These are phyloP conservation scores for Gorsachius goisagi DNA, from an alignment of 2,113 vertebrate genomes.

Conservation along the genomic window DNA sequence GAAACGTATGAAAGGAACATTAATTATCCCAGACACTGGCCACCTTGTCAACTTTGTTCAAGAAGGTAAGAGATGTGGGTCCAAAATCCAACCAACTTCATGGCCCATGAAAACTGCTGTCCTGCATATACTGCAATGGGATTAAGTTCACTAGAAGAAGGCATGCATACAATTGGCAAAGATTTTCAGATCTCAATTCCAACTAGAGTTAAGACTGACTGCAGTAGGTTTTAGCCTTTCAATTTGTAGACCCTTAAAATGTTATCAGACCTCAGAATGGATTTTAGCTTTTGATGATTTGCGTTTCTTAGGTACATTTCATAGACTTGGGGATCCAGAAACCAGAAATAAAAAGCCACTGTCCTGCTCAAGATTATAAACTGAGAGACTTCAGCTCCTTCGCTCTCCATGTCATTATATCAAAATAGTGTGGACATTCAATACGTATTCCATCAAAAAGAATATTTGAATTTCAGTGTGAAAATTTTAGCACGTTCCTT, in stretches of 20 bases:
- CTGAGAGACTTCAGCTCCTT: not conserved
- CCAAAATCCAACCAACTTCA: not conserved
- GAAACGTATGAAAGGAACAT: not conserved
- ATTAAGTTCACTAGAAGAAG: not conserved
- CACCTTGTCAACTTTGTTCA: not conserved
- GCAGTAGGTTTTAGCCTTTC: not conserved
- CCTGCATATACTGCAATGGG: not conserved
- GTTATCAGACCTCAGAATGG: not conserved
- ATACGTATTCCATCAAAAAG: not conserved
- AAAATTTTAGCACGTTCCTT: not conserved
- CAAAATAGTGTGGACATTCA: not conserved
- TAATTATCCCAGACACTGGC: not conserved
- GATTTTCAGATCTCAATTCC: not conserved
- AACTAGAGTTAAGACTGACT: not conserved
- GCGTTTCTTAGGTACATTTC: not conserved
- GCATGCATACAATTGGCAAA: not conserved
- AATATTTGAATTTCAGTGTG: not conserved
- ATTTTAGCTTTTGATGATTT: not conserved
- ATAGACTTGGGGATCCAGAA: not conserved
- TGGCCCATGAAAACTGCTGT: not conserved
- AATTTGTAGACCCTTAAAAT: not conserved
- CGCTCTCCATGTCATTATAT: not conserved
- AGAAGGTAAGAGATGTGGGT: not conserved
- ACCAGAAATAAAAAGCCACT: not conserved
- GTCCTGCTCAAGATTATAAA: not conserved